These are phyloP conservation scores for Tridacna gigas DNA, from an alignment of 2,888 invertebrate species.

Conservation along the genomic window DNA sequence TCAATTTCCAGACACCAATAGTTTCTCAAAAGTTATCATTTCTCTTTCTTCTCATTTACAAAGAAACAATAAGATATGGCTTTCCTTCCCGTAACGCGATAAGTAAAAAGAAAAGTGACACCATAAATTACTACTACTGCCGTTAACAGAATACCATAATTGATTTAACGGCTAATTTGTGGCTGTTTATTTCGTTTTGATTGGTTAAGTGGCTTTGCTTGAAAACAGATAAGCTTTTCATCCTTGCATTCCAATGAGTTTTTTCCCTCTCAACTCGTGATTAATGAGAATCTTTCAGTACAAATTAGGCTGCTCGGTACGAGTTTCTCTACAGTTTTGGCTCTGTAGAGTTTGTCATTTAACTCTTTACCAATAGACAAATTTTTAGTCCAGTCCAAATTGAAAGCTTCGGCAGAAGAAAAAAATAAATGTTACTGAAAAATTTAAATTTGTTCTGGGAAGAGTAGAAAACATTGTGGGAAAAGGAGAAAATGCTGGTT, in stretches of 20 bases:
- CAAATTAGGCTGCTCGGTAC: neutral
- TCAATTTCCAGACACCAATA: conserved; percentile 1
- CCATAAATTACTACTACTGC: conserved; percentile 20
- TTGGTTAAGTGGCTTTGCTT: conserved; percentile 29
- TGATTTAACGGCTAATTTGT: conserved; percentile 57
- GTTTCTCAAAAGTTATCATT: neutral
- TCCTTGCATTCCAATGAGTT: conserved; percentile 17
- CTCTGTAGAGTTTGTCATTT: no score
- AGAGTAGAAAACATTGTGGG: no score
- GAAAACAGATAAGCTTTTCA: conserved; percentile 30
- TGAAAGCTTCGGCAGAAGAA: no score
- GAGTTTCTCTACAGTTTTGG: no score
- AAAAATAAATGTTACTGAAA: no score
- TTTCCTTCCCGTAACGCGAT: conserved; percentile 12
- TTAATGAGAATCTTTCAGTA: neutral
- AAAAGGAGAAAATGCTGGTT: no score
- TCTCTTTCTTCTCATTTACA: neutral
- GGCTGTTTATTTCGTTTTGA: conserved; percentile 54
- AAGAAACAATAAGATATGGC: conserved; percentile 15
- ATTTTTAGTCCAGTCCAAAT: no score
- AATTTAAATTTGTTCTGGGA: no score
- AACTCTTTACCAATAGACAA: no score
- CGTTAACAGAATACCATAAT: conserved; percentile 33
- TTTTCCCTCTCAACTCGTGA: neutral
- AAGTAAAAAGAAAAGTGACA: conserved; percentile 24